Base-by-base conservation (phyloP, 2,113 vertebrate genomes). In the Heterotilapia buettikoferi region DNA sequence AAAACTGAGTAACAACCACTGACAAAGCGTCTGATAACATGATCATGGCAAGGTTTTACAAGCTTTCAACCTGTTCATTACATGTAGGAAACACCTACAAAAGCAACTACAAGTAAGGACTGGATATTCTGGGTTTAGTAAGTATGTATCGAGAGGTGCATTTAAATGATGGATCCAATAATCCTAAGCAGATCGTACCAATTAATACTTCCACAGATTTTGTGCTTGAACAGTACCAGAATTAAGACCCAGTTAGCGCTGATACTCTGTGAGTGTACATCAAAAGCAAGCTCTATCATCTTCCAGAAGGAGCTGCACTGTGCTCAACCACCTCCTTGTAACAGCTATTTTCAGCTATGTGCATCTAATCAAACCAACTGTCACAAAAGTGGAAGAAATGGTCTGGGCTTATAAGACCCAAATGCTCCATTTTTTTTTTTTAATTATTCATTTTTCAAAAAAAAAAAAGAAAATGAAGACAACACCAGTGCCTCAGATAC, bases 321-420 rank as follows among this genome's bases (percentile, higher is more conserved):
- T 24, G 6, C 84, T 83, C 57, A 81, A 29, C 86, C 86, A 45
- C 85, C 83, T 91, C 82, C 82, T 85, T 50, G 76, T 85, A 50
- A 78, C 83, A 45, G 89, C 86, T 88, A 90, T 90, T 92, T 91
- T 88, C 84, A 92, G 76, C 61, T 85, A 73, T 14, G 38, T 53
- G 56, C 54, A 18, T 89, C 83, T 57, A 45, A 89, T 81, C 89
- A 82, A 87, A 90, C 87, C 89, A 88, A 87, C 91, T 91, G 90
- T 85, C 88, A 91, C 84, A 68, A 29, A 86, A 92, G 59, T 76
- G 38, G 57, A 89, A 86, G 71, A 88, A 87, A 85, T 29, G 50
- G 43, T 54, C 78, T 83, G 71, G 73, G 82, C 54, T 79, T 43
- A 78, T 82, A 52, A 50, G 68, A 88, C 14, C 14, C 73, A 29